phyloP scores from a whole-genome alignment of 2,888 invertebrate genomes.

The Onchidella celtica region DNA sequence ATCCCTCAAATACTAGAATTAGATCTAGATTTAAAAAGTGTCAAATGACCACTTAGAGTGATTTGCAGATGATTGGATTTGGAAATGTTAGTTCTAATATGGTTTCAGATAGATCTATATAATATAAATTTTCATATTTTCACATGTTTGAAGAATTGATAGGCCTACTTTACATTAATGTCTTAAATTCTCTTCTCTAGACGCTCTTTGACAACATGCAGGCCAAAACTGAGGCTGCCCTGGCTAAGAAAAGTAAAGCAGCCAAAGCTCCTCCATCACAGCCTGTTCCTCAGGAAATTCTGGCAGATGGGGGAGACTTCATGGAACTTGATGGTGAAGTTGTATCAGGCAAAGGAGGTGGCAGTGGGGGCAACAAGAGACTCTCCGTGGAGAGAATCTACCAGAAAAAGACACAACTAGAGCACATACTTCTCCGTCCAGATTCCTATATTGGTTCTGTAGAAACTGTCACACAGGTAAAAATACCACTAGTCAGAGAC shows the following conservation, averaged over 20 bases:
- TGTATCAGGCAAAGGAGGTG: slow-evolving; percentile 46
- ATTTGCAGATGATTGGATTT: no score
- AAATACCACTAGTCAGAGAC: no score
- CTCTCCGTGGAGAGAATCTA: slow-evolving; percentile 94
- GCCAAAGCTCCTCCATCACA: slow-evolving; percentile 43
- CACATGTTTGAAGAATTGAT: no score
- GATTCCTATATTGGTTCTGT: slow-evolving; percentile 97
- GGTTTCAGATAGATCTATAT: no score
- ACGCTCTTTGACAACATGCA: slow-evolving; percentile 74
- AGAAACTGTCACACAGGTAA: slow-evolving; percentile 80
- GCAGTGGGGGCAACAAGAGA: slow-evolving; percentile 80
- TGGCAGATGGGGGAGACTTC: slow-evolving; percentile 52
- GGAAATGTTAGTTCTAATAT: no score
- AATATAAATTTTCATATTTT: no score
- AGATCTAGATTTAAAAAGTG: no score
- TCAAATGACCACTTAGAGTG: no score
- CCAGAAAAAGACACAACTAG: slow-evolving; percentile 98
- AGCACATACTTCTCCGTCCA: slow-evolving; percentile 97
- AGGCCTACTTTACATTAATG: no score
- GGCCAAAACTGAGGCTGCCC: slow-evolving; percentile 55
- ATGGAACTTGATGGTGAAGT: slow-evolving; percentile 61
- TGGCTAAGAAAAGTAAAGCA: slow-evolving; percentile 57
- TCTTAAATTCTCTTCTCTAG: slow-evolving; percentile 56
- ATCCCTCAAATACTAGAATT: no score
- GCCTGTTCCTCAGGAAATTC: not conserved